phyloP scores from a whole-genome alignment of 2,888 invertebrate species.

The Drosophila eohydei region DNA sequence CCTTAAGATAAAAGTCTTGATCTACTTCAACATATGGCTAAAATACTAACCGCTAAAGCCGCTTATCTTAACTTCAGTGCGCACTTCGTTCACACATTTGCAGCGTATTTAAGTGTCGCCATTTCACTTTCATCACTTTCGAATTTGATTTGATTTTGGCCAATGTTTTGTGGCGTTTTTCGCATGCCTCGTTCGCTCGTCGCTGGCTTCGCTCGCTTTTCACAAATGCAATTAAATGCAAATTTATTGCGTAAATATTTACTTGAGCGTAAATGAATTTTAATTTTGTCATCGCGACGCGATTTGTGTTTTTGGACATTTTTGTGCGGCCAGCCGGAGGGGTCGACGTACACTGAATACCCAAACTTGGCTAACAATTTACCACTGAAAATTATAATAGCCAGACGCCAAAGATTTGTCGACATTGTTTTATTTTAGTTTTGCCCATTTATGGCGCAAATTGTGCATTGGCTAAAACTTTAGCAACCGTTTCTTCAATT shows the following conservation, averaged over 20 bases:
- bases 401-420: conserved; percentile 24
- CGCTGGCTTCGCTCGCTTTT: conserved; percentile 14
- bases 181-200: conserved; percentile 28
- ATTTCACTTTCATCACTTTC: background rate
- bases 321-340: conserved; percentile 38
- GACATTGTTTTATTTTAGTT: conserved; percentile 10
- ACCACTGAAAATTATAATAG: conserved; percentile 51
- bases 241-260: conserved; percentile 81
- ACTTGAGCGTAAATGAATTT: conserved; percentile 80
- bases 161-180: conserved; percentile 61
- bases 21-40: background rate
- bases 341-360: conserved; percentile 14
- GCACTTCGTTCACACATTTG: background rate
- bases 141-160: conserved; percentile 72
- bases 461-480: conserved; percentile 23
- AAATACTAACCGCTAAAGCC: too few relatives aligned
- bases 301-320: conserved; percentile 40
- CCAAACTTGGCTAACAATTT: conserved; percentile 25
- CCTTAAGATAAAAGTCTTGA: background rate
- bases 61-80: background rate
- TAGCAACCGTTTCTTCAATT: conserved; percentile 31
- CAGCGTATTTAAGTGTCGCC: conserved; percentile 4
- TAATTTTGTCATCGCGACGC: conserved; percentile 64
- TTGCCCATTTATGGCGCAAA: conserved; percentile 63
- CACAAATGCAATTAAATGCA: conserved; percentile 77